phyloP scores from a whole-genome alignment of 2,113 vertebrate genomes.

The Hoplias malabaricus region DNA sequence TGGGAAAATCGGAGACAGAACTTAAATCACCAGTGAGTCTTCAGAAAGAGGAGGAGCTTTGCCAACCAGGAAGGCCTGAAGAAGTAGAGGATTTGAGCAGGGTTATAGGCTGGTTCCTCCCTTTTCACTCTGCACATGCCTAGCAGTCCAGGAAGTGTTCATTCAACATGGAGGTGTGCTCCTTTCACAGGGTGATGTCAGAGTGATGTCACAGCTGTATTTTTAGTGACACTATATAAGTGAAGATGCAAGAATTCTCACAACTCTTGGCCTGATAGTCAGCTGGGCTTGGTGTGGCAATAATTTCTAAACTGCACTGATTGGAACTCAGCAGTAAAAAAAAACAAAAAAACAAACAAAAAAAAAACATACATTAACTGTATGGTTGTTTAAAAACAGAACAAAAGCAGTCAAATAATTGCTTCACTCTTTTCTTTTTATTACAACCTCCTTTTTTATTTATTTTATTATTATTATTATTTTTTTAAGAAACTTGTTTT shows the following conservation, averaged over 20 bases:
- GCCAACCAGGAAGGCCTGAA: constrained; percentile 4
- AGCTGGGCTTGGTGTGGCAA: not conserved
- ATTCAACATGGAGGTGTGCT: constrained; percentile 22
- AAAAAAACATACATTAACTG: too few species aligned
- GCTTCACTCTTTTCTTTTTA: too few species aligned
- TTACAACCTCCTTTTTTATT: too few species aligned
- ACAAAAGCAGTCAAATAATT: too few species aligned
- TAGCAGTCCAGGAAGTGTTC: constrained; percentile 33
- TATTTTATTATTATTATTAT: too few species aligned
- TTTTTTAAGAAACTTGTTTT: too few species aligned
- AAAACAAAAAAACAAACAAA: too few species aligned
- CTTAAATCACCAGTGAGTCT: not conserved
- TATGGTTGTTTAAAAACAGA: too few species aligned
- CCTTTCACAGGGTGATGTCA: not conserved
- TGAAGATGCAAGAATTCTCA: constrained; percentile 40
- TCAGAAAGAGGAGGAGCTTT: not conserved
- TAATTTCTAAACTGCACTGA: too few species aligned
- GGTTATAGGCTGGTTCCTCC: not conserved
- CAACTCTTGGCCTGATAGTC: constrained; percentile 7
- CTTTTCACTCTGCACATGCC: not conserved
- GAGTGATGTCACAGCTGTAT: constrained; percentile 54
- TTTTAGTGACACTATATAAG: constrained; percentile 63
- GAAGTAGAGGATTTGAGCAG: not conserved
- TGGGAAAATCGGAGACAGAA: not conserved
- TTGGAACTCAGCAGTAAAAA: too few species aligned